A percentile compares a stretch with the other conserved stretches of the same genome.
Conservation (phyloP, 92 coral and sea anemone species). For the Porites rus region DNA sequence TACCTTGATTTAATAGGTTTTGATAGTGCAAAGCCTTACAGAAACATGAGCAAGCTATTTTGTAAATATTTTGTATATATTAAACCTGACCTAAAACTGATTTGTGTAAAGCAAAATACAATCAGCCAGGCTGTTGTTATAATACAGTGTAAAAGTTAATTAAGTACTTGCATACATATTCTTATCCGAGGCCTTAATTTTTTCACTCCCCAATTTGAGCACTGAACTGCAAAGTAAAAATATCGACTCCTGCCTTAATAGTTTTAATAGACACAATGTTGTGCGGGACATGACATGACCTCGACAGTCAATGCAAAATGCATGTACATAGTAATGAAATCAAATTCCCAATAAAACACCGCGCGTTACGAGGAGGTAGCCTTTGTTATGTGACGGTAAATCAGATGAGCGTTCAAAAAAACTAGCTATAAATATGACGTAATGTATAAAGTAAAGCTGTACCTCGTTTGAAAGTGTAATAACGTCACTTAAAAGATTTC, state of each 20-base stretch:
- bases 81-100: neutral
- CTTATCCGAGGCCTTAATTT: slow-evolving; percentile 9
- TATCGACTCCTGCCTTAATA: neutral
- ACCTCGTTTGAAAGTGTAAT: neutral
- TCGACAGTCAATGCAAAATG: neutral
- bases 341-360: neutral
- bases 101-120: neutral
- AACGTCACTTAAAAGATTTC: neutral
- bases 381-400: neutral
- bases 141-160: neutral
- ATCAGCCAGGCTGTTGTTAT: slow-evolving; percentile 8
- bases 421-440: too few relatives aligned
- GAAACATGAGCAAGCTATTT: neutral
- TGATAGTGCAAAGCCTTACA: too few relatives aligned
- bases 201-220: neutral
- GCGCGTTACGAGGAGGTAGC: too few relatives aligned
- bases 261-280: slow-evolving; percentile 1
- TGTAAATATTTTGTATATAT: slow-evolving; percentile 27
- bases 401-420: neutral
- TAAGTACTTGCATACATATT: slow-evolving; percentile 12
- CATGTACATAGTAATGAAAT: too few relatives aligned
- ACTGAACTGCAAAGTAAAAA: neutral
- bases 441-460: too few relatives aligned
- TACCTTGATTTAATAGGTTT: neutral
- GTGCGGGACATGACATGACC: slow-evolving; percentile 22